phyloP scores from a whole-genome alignment of 1,140 invertebrate species.

The Pseudomyrmex cubaensis region DNA sequence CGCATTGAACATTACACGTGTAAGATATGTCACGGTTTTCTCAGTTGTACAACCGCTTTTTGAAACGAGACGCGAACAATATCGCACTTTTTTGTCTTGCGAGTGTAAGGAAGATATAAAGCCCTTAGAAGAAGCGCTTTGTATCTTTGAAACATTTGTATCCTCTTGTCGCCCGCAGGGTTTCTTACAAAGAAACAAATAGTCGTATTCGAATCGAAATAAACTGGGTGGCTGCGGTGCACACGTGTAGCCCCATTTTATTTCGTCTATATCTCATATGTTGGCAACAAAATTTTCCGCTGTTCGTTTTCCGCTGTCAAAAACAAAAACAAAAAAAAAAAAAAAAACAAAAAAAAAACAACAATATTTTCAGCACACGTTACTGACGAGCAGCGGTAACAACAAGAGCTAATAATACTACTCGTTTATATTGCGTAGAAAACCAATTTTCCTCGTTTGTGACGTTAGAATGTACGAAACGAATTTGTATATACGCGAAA shows the following conservation, averaged over 20 bases:
- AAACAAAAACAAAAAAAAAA: neutral
- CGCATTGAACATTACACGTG: too few species aligned
- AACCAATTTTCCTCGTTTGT: slow-evolving; percentile 16
- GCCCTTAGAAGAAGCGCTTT: slow-evolving; percentile 32
- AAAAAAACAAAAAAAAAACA: neutral
- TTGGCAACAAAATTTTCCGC: slow-evolving; percentile 25
- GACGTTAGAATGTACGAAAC: neutral
- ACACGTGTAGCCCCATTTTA: neutral
- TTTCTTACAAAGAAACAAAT: slow-evolving; percentile 43
- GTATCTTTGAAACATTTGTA: slow-evolving; percentile 43
- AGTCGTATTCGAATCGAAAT: slow-evolving; percentile 26
- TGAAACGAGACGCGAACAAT: neutral
- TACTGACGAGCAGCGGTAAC: slow-evolving; percentile 8
- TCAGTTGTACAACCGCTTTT: neutral
- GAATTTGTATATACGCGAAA: neutral
- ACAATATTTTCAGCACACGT: slow-evolving; percentile 24
- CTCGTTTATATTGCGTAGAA: slow-evolving; percentile 12
- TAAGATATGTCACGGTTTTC: neutral
- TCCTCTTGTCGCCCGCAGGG: slow-evolving; percentile 28
- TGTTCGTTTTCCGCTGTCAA: slow-evolving; percentile 13
- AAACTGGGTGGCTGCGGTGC: slow-evolving; percentile 10
- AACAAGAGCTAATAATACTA: slow-evolving; percentile 38
- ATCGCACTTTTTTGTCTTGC: slow-evolving; percentile 1
- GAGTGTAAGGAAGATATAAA: slow-evolving; percentile 19
- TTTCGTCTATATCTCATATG: slow-evolving; percentile 39